These are phyloP conservation scores for Delia radicum DNA, from an alignment of 1,140 invertebrate species.

Conservation along the genomic window DNA sequence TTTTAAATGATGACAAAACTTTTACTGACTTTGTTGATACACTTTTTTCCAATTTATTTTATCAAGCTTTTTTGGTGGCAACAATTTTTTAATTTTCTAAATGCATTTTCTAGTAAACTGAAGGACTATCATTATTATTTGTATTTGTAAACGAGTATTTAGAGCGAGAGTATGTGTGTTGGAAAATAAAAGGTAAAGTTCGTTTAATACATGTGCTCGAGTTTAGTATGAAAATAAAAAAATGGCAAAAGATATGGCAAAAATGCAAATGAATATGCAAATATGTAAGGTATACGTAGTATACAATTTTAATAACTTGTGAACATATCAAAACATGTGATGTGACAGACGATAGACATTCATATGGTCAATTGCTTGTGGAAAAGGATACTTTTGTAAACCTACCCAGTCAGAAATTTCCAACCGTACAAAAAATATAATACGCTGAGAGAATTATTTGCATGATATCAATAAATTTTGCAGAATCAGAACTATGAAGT, in stretches of 20 bases:
- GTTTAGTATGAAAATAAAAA: not conserved
- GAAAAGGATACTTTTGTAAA: too few species aligned
- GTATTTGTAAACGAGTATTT: not conserved
- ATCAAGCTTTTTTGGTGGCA: not conserved
- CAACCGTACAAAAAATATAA: too few species aligned
- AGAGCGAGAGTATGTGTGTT: not conserved
- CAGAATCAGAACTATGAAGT: too few species aligned
- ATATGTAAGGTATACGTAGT: too few species aligned
- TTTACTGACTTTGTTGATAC: not conserved
- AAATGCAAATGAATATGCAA: not conserved
- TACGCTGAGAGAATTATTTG: too few species aligned
- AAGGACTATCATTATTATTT: not conserved
- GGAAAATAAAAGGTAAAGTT: not conserved
- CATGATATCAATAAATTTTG: too few species aligned
- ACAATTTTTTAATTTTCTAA: conserved; percentile 32
- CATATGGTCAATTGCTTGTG: not conserved
- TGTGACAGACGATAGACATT: not conserved
- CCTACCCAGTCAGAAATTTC: too few species aligned
- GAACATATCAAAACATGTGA: not conserved
- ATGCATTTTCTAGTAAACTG: conserved; percentile 27
- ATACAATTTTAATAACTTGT: not conserved
- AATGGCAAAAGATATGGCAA: not conserved
- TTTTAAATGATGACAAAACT: conserved; percentile 21
- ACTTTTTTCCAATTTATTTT: not conserved
- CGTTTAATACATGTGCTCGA: not conserved